Conservation (phyloP, 2,797 vertebrate genomes). For the Salarias fasciatus region DNA sequence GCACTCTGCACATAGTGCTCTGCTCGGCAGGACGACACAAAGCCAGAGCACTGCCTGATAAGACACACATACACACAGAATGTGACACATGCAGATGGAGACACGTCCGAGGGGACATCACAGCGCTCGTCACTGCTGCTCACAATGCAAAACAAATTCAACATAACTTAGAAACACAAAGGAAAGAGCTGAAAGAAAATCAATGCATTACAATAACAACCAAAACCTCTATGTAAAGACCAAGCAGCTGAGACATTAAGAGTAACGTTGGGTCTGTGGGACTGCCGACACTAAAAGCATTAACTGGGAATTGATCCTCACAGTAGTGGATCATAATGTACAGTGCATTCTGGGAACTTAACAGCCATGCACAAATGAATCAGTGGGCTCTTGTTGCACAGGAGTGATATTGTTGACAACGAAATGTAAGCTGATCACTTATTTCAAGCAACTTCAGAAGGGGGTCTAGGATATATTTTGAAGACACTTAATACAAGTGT, state of each 20-base stretch:
- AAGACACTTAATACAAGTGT: too few relatives aligned
- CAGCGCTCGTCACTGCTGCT: neutral
- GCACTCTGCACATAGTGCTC: constrained; percentile 80
- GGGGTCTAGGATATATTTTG: too few relatives aligned
- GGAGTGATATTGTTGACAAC: too few relatives aligned
- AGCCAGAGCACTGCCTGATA: constrained; percentile 69
- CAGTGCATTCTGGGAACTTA: constrained; percentile 45
- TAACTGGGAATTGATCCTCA: constrained; percentile 14
- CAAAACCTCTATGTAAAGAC: too few relatives aligned
- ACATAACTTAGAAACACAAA: neutral
- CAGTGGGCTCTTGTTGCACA: too few relatives aligned
- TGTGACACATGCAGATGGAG: constrained; percentile 18
- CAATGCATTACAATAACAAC: too few relatives aligned
- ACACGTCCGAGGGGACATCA: neutral
- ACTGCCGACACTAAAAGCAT: constrained; percentile 29
- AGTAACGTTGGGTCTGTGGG: constrained; percentile 17
- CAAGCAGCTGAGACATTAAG: constrained; percentile 24
- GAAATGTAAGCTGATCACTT: too few relatives aligned
- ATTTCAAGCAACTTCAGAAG: too few relatives aligned
- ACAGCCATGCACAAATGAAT: neutral
- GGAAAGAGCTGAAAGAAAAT: too few relatives aligned
- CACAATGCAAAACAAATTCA: constrained; percentile 6
- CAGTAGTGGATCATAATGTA: neutral
- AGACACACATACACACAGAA: constrained; percentile 41
- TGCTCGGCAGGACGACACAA: constrained; percentile 69